Evolutionary conservation across 2,888 invertebrate species (phyloP), one percentile per base, ranked within the genome.

Genomic region (Sisyra terminalis): DNA sequence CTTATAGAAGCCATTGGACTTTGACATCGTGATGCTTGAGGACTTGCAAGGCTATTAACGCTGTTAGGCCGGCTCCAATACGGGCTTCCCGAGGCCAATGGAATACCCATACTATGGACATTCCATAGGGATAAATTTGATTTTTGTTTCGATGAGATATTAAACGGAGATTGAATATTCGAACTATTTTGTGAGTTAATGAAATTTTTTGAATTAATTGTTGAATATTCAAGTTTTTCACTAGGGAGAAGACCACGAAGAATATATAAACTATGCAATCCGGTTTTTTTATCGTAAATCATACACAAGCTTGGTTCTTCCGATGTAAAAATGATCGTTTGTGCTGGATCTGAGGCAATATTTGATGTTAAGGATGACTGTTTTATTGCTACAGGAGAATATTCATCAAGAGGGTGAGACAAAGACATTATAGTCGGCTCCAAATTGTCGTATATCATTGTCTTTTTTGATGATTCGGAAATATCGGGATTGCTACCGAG

Each of bases 381-480:
- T 55, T 78, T 81, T 46, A 79, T 69, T 6, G 86, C 63, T 29
- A 93, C 73, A 0, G 93, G 93, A 43, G 83, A 79, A 17, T 90
- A 80, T 63, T 94, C 93, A 59, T 94, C 88, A 42, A 93, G 63
- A 0, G 93, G 93, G 68, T 93, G 90, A 1, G 81, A 71, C 45
- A 94, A 63, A 7, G 89, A 88, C 60, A 87, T 94, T 39, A 92
- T 70, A 1, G 82, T 77, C 0, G 92, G 86, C 2, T 17, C 16
- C n/a, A 17, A 15, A 14, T 40, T 30, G 16, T 44, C 40, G 6
- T 24, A 30, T 17, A 37, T 15, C 10, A 17, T 34, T n/a, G 9
- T 35, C 13, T 35, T 35, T 7, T 35, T 42, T n/a, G 11, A 18
- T 13, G 10, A 29, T 9, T 29, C 3, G 13, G 40, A 40, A 4